phyloP scores from a whole-genome alignment of 92 coral and sea anemone species.

The Epizoanthus stellaris region DNA sequence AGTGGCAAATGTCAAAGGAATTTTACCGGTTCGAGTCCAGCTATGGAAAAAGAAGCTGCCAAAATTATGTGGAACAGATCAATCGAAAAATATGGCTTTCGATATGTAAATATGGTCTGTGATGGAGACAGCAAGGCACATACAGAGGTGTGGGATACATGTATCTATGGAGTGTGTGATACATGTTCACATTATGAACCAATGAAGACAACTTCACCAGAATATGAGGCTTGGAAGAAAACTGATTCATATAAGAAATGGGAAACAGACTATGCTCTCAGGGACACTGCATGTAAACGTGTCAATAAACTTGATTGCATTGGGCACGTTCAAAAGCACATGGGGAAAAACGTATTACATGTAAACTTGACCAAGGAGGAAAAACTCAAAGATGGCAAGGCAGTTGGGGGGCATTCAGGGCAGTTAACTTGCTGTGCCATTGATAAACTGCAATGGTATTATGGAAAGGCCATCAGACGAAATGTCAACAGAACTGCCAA shows the following conservation, averaged over 20 bases:
- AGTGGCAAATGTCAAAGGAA: constrained; percentile 37
- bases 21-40: constrained; percentile 24
- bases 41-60: constrained; percentile 34
- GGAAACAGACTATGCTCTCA: constrained; percentile 34
- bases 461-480: constrained; percentile 12
- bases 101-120: constrained; percentile 31
- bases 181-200: constrained; percentile 15
- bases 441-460: constrained; percentile 2
- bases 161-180: constrained; percentile 11
- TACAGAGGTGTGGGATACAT: constrained; percentile 6
- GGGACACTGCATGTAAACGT: constrained; percentile 21
- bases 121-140: constrained; percentile 38
- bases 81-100: background rate
- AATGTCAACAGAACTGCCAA: background rate
- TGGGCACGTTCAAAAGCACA: constrained; percentile 37
- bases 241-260: constrained; percentile 19
- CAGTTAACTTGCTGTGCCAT: constrained; percentile 12
- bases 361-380: background rate
- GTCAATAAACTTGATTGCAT: constrained; percentile 54
- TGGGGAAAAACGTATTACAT: constrained; percentile 11
- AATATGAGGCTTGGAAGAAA: constrained; percentile 11
- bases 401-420: constrained; percentile 14
- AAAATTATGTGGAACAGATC: constrained; percentile 23
- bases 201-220: constrained; percentile 17
- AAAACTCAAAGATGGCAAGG: constrained; percentile 9